Evolutionary conservation across 92 coral and sea anemone species (phyloP).

Genomic region (Bergia sp.): DNA sequence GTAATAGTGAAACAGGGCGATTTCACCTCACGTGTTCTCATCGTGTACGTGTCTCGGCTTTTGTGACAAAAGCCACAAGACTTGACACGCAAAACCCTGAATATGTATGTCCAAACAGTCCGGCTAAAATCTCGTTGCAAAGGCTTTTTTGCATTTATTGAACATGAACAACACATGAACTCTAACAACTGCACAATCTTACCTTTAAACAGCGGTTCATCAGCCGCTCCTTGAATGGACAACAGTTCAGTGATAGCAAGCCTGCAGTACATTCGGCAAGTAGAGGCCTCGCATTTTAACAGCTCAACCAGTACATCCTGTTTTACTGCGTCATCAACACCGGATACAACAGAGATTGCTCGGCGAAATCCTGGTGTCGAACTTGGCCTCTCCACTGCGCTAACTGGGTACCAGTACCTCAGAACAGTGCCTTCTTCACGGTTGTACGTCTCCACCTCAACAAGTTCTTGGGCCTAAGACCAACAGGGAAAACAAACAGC

Average conservation of each 20-base stretch:
- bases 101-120: too few relatives aligned
- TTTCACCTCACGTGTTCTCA: too few relatives aligned
- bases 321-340: constrained; percentile 70
- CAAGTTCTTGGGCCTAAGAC: constrained; percentile 68
- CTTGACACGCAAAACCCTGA: too few relatives aligned
- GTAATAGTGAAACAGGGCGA: too few relatives aligned
- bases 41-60: too few relatives aligned
- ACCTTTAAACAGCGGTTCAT: constrained; percentile 27
- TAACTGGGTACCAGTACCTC: constrained; percentile 96
- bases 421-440: constrained; percentile 92
- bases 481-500: neutral
- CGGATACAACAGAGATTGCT: constrained; percentile 76
- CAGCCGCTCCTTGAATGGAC: constrained; percentile 34
- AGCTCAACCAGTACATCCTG: constrained; percentile 74
- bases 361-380: constrained; percentile 74
- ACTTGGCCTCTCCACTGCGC: constrained; percentile 75
- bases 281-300: constrained; percentile 71
- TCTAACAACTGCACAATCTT: neutral
- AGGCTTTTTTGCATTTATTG: too few relatives aligned
- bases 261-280: constrained; percentile 81
- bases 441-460: constrained; percentile 89
- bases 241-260: constrained; percentile 68
- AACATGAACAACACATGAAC: neutral
- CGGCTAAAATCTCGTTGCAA: too few relatives aligned
- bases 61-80: too few relatives aligned